Evolutionary conservation across 1,140 invertebrate species (phyloP), one percentile per base, ranked within the genome.

Genomic region (Achroia grisella): DNA sequence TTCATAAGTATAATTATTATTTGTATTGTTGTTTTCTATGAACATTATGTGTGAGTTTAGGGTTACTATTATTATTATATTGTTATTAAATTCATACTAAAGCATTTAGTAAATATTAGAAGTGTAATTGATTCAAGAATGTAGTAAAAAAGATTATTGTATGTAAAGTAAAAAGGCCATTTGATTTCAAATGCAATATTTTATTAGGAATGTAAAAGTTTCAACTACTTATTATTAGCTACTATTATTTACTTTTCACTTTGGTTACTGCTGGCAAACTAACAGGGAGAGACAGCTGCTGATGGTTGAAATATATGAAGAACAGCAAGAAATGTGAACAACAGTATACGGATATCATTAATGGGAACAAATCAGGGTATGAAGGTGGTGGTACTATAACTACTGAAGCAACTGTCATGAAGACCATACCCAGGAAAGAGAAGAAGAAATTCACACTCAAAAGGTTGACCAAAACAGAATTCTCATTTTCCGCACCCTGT

Each of bases 301-400:
- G 81, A 53, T 90, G 90, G 87, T 95, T 93, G 70, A 96, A 97
- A 86, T 95, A 96, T 1, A 93, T 23, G 48, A 92, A 90, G 75
- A 98, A 98, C 5, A 90, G 62, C 4, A 93, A 33, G 76, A 98
- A 98, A 88, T 98, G 96, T 2, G 71, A 68, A 85, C 92, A 98
- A 32, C 92, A 94, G 87, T 92, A 96, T 8, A 92, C 70, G 1
- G 94, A 94, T 47, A 97, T 90, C 8, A 96, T 69, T 14, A 97
- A 84, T n/a, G 94, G 87, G 86, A 91, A 97, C 9, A 98, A 73
- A 87, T 98, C 93, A 10, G 97, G 97, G 71, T 93, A 94, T 33
- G 80, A 87, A 1, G 62, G 45, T 0, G 96, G 96, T 10, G 96
- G 91, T 30, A 88, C 78, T 0, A 94, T 59, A 39, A 89, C 80